phyloP scores from a whole-genome alignment of 2,888 invertebrate genomes.

The Strigamia crassipes region DNA sequence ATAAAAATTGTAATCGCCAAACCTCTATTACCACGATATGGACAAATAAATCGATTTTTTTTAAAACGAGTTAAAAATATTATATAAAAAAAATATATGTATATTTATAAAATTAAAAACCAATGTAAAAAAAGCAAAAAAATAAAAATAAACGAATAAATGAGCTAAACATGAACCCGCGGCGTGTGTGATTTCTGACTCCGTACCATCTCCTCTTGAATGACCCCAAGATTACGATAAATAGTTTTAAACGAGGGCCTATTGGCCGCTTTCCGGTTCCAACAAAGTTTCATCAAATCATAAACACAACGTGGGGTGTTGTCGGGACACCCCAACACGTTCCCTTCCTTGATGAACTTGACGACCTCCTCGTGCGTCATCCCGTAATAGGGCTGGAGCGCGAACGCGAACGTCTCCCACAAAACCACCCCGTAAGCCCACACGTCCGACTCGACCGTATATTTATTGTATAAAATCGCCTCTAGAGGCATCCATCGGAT shows the following conservation, averaged over 20 bases:
- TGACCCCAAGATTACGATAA: conserved; percentile 56
- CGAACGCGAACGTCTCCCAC: conserved; percentile 97
- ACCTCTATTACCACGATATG: neutral
- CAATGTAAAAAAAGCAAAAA: neutral
- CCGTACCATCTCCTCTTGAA: conserved; percentile 55
- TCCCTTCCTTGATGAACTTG: conserved; percentile 89
- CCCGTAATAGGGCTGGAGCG: conserved; percentile 94
- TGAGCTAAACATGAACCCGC: conserved; percentile 49
- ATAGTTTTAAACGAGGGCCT: conserved; percentile 75
- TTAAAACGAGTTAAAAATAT: neutral
- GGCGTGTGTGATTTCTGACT: conserved; percentile 48
- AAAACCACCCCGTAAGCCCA: conserved; percentile 97
- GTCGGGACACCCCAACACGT: conserved; percentile 86
- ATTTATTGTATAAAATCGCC: conserved; percentile 94
- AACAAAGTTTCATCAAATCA: conserved; percentile 91
- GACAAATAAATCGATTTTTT: neutral
- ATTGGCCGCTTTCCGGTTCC: conserved; percentile 83
- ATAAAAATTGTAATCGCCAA: too few relatives aligned
- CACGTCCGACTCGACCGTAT: conserved; percentile 93
- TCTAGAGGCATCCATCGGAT: conserved; percentile 98
- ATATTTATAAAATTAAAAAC: neutral
- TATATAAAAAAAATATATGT: neutral
- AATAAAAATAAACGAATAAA: neutral
- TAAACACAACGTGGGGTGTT: conserved; percentile 84
- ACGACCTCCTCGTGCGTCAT: conserved; percentile 98